phyloP scores from a whole-genome alignment of 2,888 invertebrate genomes.

The Ganaspis brasiliensis region DNA sequence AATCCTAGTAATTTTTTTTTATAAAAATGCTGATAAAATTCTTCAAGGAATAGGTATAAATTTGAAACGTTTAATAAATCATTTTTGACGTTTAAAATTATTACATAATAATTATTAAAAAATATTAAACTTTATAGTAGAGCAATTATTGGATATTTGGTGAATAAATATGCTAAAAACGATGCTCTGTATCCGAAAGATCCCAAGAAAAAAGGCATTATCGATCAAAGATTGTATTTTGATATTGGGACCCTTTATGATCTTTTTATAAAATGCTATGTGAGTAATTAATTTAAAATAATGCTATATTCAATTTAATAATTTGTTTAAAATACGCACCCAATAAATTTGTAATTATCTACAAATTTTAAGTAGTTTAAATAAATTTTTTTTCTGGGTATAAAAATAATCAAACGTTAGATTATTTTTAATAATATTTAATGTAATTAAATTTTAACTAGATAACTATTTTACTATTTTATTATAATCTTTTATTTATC shows the following conservation, averaged over 20 bases:
- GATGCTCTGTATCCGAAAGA: constrained; percentile 89
- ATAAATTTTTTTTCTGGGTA: background rate
- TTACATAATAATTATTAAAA: no score
- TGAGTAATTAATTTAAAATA: constrained; percentile 81
- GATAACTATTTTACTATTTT: background rate
- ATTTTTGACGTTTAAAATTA: background rate
- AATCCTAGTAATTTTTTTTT: background rate
- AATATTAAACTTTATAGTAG: constrained; percentile 82
- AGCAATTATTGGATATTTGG: constrained; percentile 90
- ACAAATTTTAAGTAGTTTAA: no score
- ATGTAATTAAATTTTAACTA: background rate
- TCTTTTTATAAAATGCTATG: constrained; percentile 87
- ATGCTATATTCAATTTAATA: no score
- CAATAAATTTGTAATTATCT: no score
- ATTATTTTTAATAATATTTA: background rate
- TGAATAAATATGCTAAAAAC: constrained; percentile 90
- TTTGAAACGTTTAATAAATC: no score
- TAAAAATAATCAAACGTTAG: background rate
- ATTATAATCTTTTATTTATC: background rate
- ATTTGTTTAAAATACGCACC: no score
- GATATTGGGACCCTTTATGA: constrained; percentile 89
- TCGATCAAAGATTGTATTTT: constrained; percentile 91
- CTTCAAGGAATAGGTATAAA: no score
- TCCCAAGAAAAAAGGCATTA: constrained; percentile 87
- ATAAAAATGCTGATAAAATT: background rate